Base-by-base conservation (phyloP, 2,113 vertebrate species). In the Stigmatopora nigra region DNA sequence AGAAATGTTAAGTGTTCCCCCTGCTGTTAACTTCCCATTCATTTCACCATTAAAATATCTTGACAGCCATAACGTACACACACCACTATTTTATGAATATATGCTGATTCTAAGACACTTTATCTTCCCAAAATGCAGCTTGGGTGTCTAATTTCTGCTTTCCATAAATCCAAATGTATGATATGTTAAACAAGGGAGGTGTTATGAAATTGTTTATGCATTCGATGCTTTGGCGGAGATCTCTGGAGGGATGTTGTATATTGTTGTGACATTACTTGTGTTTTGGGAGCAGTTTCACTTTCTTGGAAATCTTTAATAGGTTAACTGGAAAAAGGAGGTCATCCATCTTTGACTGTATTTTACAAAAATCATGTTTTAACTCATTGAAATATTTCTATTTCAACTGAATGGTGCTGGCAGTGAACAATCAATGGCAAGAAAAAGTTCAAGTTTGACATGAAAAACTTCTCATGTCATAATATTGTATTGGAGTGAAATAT, bases 191-290 rank as follows among this genome's bases (percentile, higher is more conserved):
- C 3, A 46, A 46, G 13, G 45, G 45, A 55, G 51, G 61, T 73
- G 10, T 71, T 69, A 69, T 68, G 41, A 72, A 71, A 49, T 80
- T 76, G 71, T 83, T 80, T 78, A 38, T 53, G 53, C 44, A 20
- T 67, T 68, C 17, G 16, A 41, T 45, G 14, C 73, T 77, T 5
- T 62, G 65, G 70, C 64, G 47, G 71, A 31, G 35, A 3, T 53
- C 58, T 81, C 64, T 69, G 65, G 59, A 47, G 75, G 72, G 64
- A 75, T 52, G 70, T 59, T 61, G 36, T 49, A 73, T 70, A 65
- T 76, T 65, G 69, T 72, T 70, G 61, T 76, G 71, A 22, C 25
- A 9, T 31, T 2, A 36, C 17, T 58, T 35, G 31, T 7, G 16
- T 58, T 20, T 19, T 11, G 57, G 53, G 22, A 41, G 9, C 17